Evolutionary conservation across 2,888 invertebrate species (phyloP).

Genomic region (Xylota segnis): DNA sequence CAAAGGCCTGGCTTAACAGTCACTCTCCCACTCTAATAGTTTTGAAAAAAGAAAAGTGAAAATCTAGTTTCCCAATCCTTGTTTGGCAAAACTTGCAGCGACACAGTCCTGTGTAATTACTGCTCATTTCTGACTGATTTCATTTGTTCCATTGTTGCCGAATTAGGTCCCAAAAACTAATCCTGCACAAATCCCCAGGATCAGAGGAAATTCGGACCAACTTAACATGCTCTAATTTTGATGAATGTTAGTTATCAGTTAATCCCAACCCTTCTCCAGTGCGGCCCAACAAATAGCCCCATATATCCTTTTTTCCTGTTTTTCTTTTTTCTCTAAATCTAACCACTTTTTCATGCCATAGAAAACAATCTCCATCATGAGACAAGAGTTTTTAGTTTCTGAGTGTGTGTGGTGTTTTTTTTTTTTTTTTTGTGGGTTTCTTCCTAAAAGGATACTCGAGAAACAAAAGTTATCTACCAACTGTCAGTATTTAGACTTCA

Average conservation of each 20-base stretch:
- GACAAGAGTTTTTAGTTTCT: slow-evolving; percentile 2
- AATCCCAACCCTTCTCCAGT: slow-evolving; percentile 10
- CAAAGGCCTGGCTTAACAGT: no score
- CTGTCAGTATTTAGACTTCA: slow-evolving; percentile 69
- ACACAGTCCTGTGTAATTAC: no score
- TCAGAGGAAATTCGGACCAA: neutral
- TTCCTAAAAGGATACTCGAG: slow-evolving; percentile 36
- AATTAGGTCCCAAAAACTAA: neutral
- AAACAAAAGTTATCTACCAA: slow-evolving; percentile 59
- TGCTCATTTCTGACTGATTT: no score
- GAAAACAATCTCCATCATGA: slow-evolving; percentile 13
- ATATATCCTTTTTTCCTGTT: slow-evolving; percentile 7
- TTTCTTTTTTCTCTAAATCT: neutral
- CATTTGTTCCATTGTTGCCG: no score
- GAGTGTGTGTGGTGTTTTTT: neutral
- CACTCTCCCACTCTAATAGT: no score
- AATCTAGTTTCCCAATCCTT: no score
- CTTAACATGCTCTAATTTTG: slow-evolving; percentile 13
- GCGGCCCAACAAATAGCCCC: neutral
- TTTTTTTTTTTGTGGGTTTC: slow-evolving; percentile 2
- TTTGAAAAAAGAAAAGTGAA: no score
- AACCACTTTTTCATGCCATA: slow-evolving; percentile 4
- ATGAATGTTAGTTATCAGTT: slow-evolving; percentile 18
- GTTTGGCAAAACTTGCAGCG: no score
- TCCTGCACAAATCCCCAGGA: neutral